These are phyloP conservation scores for Colaptes auratus DNA, from an alignment of 2,113 vertebrate species.

Conservation along the genomic window DNA sequence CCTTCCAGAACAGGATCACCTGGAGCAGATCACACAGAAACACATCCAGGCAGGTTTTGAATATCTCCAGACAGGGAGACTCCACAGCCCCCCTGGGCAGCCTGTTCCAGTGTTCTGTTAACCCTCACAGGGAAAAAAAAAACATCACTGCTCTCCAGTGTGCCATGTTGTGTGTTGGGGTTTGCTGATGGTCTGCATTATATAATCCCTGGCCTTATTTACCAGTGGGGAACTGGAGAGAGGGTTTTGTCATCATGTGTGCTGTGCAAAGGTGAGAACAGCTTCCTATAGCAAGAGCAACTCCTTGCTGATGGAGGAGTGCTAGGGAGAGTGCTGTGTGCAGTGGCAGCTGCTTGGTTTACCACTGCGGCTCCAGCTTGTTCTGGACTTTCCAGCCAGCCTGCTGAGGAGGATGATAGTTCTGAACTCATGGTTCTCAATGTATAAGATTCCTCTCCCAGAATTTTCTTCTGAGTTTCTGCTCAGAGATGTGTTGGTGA, in stretches of 20 bases:
- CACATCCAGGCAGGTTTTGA: too few species aligned
- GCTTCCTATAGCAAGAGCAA: neutral
- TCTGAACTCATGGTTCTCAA: neutral
- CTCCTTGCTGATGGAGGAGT: neutral
- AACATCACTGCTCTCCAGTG: too few species aligned
- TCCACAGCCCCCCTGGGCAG: too few species aligned
- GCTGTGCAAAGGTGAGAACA: neutral
- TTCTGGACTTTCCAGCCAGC: neutral
- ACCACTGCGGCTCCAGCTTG: neutral
- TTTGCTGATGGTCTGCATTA: neutral
- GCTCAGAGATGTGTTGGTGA: neutral
- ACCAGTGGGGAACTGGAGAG: neutral
- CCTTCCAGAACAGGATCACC: too few species aligned
- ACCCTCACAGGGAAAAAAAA: too few species aligned
- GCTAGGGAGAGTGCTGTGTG: neutral
- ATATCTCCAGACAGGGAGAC: too few species aligned
- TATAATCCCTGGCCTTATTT: too few species aligned
- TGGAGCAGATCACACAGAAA: too few species aligned
- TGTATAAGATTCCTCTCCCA: neutral
- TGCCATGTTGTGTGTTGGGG: neutral
- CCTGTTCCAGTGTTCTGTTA: too few species aligned
- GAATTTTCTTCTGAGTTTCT: neutral
- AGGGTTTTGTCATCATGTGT: rapidly evolving
- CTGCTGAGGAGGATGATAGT: neutral
- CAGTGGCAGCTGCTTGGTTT: neutral